Base-by-base conservation (phyloP, 2,888 invertebrate genomes). In the Sesamia inferens region DNA sequence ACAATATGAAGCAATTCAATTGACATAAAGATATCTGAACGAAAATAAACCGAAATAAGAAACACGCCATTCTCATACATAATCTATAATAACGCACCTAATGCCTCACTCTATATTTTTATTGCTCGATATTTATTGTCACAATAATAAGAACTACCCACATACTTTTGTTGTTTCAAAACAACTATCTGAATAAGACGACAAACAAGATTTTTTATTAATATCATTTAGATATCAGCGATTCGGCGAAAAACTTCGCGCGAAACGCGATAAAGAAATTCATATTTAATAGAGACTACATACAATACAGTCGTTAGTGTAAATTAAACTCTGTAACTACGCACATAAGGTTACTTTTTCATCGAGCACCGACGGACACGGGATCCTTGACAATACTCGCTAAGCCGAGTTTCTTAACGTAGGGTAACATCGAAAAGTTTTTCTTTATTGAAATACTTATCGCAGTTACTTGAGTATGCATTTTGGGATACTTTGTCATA, bases 131-230 rank as follows among this genome's bases (percentile, higher is more conserved):
- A 78, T 68, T 77, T 76, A 48, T 67, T 59, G 57, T 57, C n/a
- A 42, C 14, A 66, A 55, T 51, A 70, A 58, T 47, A 47, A 63
- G 8, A 51, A 10, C 44, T 51, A 59, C 22, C n/a, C 55, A 19
- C 48, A 73, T 57, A 54, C 48, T 75, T 76, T 71, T 72, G 73
- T 71, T 68, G 68, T 76, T 55, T 48, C 70, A 68, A 61, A 76
- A 78, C 73, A 68, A 81, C 68, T 67, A 55, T 74, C 65, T 58
- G 24, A 55, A 58, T 24, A 57, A 68, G 42, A 78, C 65, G 76
- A 83, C 76, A 78, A 81, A 85, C 81, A 79, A 71, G 73, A 71
- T 77, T 81, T 73, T 78, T 85, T 85, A 84, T 78, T 78, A 79
- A 75, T 79, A 84, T 78, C 76, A 76, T 85, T 86, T 76, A 73